Percentiles rank a stretch among this genome's conserved stretches.
These are phyloP conservation scores for Arge pagana DNA, from an alignment of 2,888 invertebrate genomes.

Conservation along the genomic window DNA sequence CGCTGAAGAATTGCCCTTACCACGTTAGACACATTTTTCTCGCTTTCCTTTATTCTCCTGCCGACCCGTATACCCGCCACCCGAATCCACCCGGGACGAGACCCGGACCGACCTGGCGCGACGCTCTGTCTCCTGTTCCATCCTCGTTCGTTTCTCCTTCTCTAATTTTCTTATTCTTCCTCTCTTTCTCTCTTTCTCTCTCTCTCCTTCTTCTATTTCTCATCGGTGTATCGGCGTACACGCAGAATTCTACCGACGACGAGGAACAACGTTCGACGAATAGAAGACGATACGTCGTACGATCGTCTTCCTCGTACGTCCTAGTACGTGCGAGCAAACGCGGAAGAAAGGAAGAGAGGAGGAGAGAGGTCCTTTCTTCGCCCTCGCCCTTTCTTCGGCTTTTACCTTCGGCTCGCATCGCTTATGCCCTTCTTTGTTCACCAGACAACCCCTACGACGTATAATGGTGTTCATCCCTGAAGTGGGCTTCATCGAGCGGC, in stretches of 20 bases:
- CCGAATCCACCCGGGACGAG: constrained; percentile 29
- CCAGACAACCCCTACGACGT: constrained; percentile 33
- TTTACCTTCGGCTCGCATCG: constrained; percentile 32
- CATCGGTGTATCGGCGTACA: too few relatives aligned
- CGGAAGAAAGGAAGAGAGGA: neutral
- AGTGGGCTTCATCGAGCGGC: constrained; percentile 56
- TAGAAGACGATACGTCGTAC: too few relatives aligned
- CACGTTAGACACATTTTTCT: constrained; percentile 60
- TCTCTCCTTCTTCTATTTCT: constrained; percentile 2
- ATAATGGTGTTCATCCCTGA: constrained; percentile 56
- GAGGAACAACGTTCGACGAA: too few relatives aligned
- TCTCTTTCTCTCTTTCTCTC: neutral
- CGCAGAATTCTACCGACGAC: too few relatives aligned
- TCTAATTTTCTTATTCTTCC: constrained; percentile 2
- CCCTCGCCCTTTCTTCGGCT: constrained; percentile 29
- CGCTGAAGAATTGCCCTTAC: constrained; percentile 58
- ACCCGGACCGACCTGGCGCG: constrained; percentile 18
- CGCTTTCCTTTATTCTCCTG: constrained; percentile 56
- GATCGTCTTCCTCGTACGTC: too few relatives aligned
- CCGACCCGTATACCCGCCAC: constrained; percentile 36
- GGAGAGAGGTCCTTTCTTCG: constrained; percentile 20
- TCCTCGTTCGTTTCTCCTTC: constrained; percentile 9
- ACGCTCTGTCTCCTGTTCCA: constrained; percentile 24
- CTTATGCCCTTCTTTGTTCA: constrained; percentile 19
- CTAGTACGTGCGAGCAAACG: too few relatives aligned